These are phyloP conservation scores for Platynereis dumerilii DNA, from an alignment of 2,888 invertebrate genomes.

Conservation along the genomic window DNA sequence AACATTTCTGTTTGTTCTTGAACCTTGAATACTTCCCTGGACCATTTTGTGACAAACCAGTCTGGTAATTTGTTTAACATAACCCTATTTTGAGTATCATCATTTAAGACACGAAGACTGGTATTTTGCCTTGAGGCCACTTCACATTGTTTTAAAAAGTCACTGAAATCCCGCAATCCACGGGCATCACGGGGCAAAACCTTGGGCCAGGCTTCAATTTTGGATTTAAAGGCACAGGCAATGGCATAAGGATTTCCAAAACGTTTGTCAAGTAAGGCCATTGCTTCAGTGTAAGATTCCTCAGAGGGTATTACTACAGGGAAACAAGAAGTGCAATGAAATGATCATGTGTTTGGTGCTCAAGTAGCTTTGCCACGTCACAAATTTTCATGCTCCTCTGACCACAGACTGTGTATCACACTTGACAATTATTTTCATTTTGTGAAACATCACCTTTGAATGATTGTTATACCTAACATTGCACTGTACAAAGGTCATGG, in stretches of 20 bases:
- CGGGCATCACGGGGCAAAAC: not conserved
- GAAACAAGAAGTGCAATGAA: too few species aligned
- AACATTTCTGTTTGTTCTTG: not conserved
- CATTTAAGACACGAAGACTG: not conserved
- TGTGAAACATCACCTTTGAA: too few species aligned
- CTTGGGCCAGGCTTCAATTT: slow-evolving; percentile 3
- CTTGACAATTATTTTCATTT: too few species aligned
- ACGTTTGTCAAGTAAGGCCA: not conserved
- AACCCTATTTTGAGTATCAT: not conserved
- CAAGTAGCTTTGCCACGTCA: too few species aligned
- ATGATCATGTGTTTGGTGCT: too few species aligned
- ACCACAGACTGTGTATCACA: too few species aligned
- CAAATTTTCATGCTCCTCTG: too few species aligned
- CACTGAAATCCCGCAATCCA: not conserved
- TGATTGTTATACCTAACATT: too few species aligned
- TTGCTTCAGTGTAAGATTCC: not conserved
- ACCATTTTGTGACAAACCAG: not conserved
- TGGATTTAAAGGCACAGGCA: not conserved
- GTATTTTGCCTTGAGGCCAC: not conserved
- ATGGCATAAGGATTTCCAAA: not conserved
- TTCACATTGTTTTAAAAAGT: not conserved
- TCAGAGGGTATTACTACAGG: not conserved
- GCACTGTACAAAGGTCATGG: too few species aligned
- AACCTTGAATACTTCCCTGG: not conserved
- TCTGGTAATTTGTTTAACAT: not conserved